Evolutionary conservation across 2,113 vertebrate species (phyloP).

Genomic region (Rhynchomys soricoides): DNA sequence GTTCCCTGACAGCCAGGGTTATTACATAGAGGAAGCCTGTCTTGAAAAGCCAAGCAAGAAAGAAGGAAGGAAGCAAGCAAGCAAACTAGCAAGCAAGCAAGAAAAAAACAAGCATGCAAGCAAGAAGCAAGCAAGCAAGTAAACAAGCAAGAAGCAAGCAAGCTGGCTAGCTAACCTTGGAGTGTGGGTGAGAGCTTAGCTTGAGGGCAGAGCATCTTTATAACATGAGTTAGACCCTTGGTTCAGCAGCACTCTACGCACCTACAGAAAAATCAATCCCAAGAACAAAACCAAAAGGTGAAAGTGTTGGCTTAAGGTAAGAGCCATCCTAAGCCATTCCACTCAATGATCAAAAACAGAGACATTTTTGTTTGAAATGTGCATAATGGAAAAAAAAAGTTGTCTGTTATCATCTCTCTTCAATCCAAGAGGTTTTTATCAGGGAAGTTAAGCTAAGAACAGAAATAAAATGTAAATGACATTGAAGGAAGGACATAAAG

Average conservation of each 20-base stretch:
- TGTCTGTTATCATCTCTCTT: not conserved
- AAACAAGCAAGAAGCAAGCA: no score
- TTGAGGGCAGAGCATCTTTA: fast-evolving
- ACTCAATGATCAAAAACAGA: not conserved
- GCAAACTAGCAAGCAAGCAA: no score
- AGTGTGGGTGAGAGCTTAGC: not conserved
- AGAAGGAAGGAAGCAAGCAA: no score
- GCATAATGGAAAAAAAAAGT: not conserved
- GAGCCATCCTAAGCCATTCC: not conserved
- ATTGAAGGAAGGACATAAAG: constrained; percentile 57
- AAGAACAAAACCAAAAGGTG: not conserved
- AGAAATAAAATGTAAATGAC: constrained; percentile 58
- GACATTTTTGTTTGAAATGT: not conserved
- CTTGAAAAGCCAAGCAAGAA: not conserved
- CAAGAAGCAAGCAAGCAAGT: no score
- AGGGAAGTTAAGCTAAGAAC: constrained; percentile 37
- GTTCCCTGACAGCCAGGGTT: not conserved
- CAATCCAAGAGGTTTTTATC: constrained; percentile 14
- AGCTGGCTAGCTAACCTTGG: not conserved
- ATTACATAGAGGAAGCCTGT: no score
- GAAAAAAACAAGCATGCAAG: no score
- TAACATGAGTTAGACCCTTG: not conserved
- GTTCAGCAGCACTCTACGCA: no score
- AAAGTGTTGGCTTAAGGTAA: not conserved
- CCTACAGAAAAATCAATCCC: not conserved